Conservation (phyloP, 2,888 invertebrate species). For the Marasmarcha lunaedactyla region DNA sequence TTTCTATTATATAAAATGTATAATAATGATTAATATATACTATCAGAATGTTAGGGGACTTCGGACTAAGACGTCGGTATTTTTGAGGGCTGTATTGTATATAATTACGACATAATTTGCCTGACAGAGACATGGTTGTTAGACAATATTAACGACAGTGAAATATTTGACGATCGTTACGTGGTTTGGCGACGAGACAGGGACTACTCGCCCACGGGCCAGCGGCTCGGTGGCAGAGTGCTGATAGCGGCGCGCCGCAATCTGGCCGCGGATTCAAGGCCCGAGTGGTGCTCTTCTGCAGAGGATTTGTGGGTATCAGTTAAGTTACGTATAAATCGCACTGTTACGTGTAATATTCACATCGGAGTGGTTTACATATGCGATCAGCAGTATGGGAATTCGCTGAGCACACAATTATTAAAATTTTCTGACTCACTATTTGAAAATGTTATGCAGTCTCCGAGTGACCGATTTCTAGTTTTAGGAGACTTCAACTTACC, state of each 20-base stretch:
- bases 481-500: slow-evolving; percentile 4
- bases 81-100: slow-evolving; percentile 9
- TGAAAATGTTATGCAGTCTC: no score
- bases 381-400: not conserved
- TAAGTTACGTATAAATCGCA: no score
- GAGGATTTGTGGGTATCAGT: slow-evolving; percentile 12
- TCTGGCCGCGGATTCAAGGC: not conserved
- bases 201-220: slow-evolving; percentile 5
- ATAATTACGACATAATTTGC: slow-evolving; percentile 12
- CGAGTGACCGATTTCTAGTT: slow-evolving; percentile 3
- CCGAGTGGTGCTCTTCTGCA: slow-evolving; percentile 9
- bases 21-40: no score
- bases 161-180: slow-evolving; percentile 10
- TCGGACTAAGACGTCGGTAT: slow-evolving; percentile 12
- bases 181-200: slow-evolving; percentile 10
- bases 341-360: no score
- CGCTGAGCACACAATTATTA: slow-evolving; percentile 3
- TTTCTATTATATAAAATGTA: no score
- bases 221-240: slow-evolving; percentile 8
- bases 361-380: no score
- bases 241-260: slow-evolving; percentile 5
- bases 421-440: slow-evolving; percentile 10
- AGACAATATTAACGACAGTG: slow-evolving; percentile 8
- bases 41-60: slow-evolving; percentile 13
- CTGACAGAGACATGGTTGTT: slow-evolving; percentile 13